Evolutionary conservation across 2,797 vertebrate species (phyloP).

Genomic region (Leucoraja ocellata): DNA sequence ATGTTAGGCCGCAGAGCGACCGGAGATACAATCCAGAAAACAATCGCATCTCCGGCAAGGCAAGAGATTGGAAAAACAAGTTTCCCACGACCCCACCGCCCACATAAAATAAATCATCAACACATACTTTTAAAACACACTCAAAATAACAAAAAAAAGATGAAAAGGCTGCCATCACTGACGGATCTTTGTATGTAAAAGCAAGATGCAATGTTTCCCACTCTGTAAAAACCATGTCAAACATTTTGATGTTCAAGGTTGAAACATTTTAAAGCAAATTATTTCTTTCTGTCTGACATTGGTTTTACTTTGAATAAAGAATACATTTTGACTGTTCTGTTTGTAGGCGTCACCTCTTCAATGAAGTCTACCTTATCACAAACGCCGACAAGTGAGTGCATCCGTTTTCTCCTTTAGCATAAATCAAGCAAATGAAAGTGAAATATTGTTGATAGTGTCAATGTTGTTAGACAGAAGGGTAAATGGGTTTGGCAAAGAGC

Average conservation of each 20-base stretch:
- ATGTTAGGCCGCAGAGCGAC: no score
- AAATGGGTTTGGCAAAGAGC: neutral
- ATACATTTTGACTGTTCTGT: neutral
- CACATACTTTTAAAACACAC: no score
- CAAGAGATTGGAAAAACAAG: no score
- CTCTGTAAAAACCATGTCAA: neutral
- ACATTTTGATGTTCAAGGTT: neutral
- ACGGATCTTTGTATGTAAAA: neutral
- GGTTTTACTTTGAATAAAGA: neutral
- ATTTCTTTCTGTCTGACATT: neutral
- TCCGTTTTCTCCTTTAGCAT: neutral
- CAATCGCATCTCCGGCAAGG: no score
- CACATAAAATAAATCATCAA: no score
- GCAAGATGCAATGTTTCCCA: neutral
- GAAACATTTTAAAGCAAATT: neutral
- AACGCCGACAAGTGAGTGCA: conserved; percentile 73
- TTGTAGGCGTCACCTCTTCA: conserved; percentile 68
- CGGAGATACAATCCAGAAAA: no score
- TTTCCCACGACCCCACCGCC: no score
- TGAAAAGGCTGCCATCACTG: no score
- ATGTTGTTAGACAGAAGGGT: neutral
- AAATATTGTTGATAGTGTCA: neutral
- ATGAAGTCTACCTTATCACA: conserved; percentile 70
- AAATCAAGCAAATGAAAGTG: neutral
- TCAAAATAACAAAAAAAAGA: no score